Conservation (phyloP, 2,888 invertebrate species). For the Amblyteles armatorius region DNA sequence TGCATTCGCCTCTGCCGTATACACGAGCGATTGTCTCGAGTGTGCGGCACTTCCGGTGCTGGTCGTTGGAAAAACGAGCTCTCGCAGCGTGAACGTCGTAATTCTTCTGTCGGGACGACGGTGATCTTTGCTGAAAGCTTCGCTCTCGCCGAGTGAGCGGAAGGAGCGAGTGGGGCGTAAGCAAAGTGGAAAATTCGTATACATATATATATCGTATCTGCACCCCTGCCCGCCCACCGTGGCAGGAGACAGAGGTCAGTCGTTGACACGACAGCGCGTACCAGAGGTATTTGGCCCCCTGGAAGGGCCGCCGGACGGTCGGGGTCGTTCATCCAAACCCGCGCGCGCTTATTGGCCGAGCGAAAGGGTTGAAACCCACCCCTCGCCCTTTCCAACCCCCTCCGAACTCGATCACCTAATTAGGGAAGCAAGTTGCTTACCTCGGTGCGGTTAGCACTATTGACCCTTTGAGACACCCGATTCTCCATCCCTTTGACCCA, state of each 20-base stretch:
- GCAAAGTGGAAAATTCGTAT: slow-evolving; percentile 26
- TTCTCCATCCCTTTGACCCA: neutral
- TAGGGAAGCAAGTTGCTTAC: slow-evolving; percentile 27
- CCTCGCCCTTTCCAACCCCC: slow-evolving; percentile 5
- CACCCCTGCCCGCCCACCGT: neutral
- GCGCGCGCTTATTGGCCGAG: slow-evolving; percentile 43
- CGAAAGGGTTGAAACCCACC: slow-evolving; percentile 37
- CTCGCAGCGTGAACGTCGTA: slow-evolving; percentile 15
- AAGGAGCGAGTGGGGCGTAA: slow-evolving; percentile 33
- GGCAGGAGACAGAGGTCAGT: slow-evolving; percentile 38
- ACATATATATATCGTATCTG: neutral
- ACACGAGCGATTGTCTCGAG: slow-evolving; percentile 38
- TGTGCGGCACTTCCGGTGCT: slow-evolving; percentile 38
- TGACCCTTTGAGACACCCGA: slow-evolving; percentile 10
- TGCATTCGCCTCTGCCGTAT: slow-evolving; percentile 41
- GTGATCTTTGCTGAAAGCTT: slow-evolving; percentile 56
- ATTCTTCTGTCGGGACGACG: slow-evolving; percentile 43
- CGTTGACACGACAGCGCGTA: slow-evolving; percentile 12
- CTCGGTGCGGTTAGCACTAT: slow-evolving; percentile 3
- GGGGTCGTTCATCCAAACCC: slow-evolving; percentile 46
- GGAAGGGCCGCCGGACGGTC: slow-evolving; percentile 2
- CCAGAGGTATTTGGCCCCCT: slow-evolving; percentile 45
- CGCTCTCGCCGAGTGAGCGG: slow-evolving; percentile 38
- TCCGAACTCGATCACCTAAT: slow-evolving; percentile 48
- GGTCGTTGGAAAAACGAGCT: slow-evolving; percentile 20